A percentile compares a stretch with the other conserved stretches of the same genome.
These are phyloP conservation scores for Pollimyrus isidori DNA, from an alignment of 2,113 vertebrate species.

Conservation along the genomic window DNA sequence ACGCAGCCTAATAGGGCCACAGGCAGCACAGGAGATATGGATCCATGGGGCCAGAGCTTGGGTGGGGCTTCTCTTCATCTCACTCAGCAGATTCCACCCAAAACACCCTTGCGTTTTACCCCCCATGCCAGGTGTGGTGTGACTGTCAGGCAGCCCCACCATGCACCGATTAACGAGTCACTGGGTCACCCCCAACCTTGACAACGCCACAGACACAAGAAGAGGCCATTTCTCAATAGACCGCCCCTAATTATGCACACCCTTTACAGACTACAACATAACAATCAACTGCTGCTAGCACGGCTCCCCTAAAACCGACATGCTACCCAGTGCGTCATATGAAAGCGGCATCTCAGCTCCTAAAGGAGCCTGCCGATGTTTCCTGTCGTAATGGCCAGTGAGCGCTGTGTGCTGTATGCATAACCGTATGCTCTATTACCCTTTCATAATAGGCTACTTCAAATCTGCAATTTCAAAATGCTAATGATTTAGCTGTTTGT, in stretches of 20 bases:
- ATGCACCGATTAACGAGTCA: background rate
- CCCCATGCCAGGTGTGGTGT: background rate
- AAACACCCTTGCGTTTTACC: background rate
- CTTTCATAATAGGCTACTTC: background rate
- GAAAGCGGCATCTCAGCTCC: background rate
- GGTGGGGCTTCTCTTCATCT: background rate
- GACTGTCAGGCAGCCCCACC: background rate
- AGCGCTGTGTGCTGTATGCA: background rate
- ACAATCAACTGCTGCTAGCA: background rate
- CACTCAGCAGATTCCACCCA: background rate
- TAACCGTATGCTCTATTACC: background rate
- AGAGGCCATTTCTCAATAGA: background rate
- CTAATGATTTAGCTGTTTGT: background rate
- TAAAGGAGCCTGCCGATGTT: background rate
- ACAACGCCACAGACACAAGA: background rate
- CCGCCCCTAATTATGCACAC: background rate
- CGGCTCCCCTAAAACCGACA: background rate
- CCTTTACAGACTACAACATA: background rate
- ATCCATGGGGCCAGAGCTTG: background rate
- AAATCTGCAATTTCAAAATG: background rate
- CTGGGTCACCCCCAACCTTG: background rate
- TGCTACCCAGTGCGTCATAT: background rate
- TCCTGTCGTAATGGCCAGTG: background rate
- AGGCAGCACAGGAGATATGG: background rate
- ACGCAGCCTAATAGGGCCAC: background rate